phyloP scores from a whole-genome alignment of 2,113 vertebrate genomes.

The Epinephelus moara region DNA sequence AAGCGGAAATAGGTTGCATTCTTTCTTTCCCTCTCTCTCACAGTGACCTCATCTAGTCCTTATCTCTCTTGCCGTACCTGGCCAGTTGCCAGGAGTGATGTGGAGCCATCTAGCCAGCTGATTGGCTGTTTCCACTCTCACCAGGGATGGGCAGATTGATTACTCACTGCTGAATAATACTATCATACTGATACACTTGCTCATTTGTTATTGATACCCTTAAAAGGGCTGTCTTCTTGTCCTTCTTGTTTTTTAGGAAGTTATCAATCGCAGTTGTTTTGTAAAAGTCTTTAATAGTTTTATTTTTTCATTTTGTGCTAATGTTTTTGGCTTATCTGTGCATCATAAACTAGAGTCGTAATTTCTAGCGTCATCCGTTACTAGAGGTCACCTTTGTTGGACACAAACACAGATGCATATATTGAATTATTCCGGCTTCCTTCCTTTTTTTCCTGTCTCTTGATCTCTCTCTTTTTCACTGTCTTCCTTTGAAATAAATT shows the following conservation, averaged over 20 bases:
- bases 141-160: conserved; percentile 35
- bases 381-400: not conserved
- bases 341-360: not conserved
- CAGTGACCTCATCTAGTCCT: conserved; percentile 77
- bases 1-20: not conserved
- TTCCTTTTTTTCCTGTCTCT: conserved; percentile 57
- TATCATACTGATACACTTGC: conserved; percentile 16
- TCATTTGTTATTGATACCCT: conserved; percentile 11
- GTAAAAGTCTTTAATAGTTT: too few species aligned
- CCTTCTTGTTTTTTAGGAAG: not conserved
- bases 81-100: conserved; percentile 85
- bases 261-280: not conserved
- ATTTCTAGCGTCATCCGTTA: not conserved
- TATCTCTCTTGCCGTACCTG: conserved; percentile 74
- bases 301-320: not conserved
- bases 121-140: conserved; percentile 84
- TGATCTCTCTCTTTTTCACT: conserved; percentile 51
- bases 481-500: conserved; percentile 81
- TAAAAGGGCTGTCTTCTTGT: not conserved
- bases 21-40: conserved; percentile 73
- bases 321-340: not conserved
- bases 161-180: not conserved
- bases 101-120: conserved; percentile 77
- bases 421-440: conserved; percentile 15
- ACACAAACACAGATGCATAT: not conserved